Conservation (phyloP, 2,113 vertebrate genomes). For the Isichthys henryi region DNA sequence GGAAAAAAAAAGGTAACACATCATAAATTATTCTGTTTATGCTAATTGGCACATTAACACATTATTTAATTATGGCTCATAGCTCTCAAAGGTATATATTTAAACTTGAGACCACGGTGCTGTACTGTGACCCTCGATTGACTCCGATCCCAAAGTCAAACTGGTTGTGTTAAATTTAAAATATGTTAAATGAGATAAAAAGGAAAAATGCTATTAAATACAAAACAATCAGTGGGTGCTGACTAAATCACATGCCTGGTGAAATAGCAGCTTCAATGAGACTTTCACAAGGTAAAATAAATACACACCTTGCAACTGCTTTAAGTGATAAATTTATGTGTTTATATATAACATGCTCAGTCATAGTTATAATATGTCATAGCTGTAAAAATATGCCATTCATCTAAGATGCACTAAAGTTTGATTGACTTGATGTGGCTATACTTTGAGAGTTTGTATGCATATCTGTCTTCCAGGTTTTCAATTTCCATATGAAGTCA, state of each 20-base stretch:
- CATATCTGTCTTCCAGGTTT: neutral
- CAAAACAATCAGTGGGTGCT: neutral
- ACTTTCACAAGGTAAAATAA: neutral
- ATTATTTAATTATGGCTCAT: slow-evolving; percentile 12
- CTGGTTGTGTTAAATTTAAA: neutral
- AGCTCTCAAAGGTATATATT: slow-evolving; percentile 13
- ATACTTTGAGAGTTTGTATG: neutral
- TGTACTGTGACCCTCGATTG: neutral
- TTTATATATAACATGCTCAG: neutral
- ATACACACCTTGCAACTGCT: neutral
- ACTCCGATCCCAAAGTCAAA: neutral
- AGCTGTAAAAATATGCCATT: neutral
- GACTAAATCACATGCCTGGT: neutral
- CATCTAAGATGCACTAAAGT: neutral
- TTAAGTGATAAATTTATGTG: neutral
- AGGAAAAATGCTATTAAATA: neutral
- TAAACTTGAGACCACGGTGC: neutral
- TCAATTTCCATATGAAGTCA: neutral
- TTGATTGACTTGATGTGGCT: neutral
- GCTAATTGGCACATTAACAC: slow-evolving; percentile 17
- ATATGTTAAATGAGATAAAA: neutral
- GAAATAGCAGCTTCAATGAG: neutral
- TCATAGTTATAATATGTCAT: neutral
- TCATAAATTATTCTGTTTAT: slow-evolving; percentile 18
- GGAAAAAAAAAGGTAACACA: slow-evolving; percentile 8